These are phyloP conservation scores for Campylomormyrus tamandua DNA, from an alignment of 2,113 vertebrate species.

Conservation along the genomic window DNA sequence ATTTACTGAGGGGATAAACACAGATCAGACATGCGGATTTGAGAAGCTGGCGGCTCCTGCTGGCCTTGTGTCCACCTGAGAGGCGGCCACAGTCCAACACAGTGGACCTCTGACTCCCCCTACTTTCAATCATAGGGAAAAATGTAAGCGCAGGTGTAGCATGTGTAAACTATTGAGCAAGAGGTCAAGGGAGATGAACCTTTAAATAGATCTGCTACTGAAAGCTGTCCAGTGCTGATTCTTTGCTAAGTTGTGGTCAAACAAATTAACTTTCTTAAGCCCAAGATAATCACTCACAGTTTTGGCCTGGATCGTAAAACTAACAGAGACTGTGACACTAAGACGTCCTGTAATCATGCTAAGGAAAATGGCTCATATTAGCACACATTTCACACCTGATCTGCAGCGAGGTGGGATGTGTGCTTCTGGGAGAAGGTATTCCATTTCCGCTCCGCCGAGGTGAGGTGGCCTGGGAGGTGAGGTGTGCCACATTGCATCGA, in stretches of 20 bases:
- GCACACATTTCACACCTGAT: not conserved
- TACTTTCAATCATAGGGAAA: not conserved
- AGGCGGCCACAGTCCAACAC: not conserved
- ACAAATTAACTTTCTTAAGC: not conserved
- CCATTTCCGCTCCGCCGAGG: not conserved
- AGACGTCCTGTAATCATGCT: not conserved
- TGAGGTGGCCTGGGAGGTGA: not conserved
- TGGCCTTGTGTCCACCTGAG: not conserved
- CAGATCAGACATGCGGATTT: not conserved
- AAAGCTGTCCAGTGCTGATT: not conserved
- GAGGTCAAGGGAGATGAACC: not conserved
- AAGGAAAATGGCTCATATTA: not conserved
- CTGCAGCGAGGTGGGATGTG: not conserved
- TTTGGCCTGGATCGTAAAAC: not conserved
- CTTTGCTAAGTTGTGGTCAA: not conserved
- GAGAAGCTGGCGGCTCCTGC: too few relatives aligned
- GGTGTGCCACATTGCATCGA: not conserved
- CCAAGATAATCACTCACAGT: not conserved
- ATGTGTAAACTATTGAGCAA: not conserved
- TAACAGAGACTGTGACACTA: not conserved
- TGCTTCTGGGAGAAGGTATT: too few relatives aligned
- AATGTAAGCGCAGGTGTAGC: not conserved
- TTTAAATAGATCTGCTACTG: not conserved
- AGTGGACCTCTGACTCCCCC: not conserved
- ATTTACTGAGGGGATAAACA: not conserved